Percentiles rank a stretch among this genome's conserved stretches.
Conservation (phyloP, 2,113 vertebrate species). For the Protobothrops mucrosquamatus region DNA sequence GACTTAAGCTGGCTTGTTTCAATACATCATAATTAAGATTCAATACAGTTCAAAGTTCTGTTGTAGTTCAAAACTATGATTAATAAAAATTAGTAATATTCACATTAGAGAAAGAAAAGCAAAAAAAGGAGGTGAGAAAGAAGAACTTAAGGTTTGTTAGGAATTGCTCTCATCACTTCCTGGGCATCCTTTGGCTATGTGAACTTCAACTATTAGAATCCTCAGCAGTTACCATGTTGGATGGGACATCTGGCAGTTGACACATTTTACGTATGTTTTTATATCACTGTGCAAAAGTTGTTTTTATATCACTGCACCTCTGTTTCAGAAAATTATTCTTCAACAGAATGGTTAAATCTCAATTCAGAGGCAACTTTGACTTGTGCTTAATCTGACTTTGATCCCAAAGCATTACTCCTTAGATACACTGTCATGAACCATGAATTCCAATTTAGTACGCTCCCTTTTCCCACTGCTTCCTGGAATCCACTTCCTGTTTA, state of each 20-base stretch:
- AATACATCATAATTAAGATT: background rate
- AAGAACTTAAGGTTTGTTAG: background rate
- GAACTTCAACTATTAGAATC: background rate
- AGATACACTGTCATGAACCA: constrained; percentile 51
- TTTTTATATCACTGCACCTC: background rate
- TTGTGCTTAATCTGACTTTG: constrained; percentile 68
- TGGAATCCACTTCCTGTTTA: constrained; percentile 76
- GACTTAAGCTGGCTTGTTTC: background rate
- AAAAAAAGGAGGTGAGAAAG: too few species aligned
- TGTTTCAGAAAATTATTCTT: background rate
- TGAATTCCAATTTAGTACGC: constrained; percentile 64
- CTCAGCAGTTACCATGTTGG: background rate
- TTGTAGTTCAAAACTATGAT: background rate
- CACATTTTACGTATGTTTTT: background rate
- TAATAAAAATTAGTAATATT: background rate
- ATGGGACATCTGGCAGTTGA: background rate
- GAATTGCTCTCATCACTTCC: background rate
- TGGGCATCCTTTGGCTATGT: background rate
- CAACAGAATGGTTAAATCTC: background rate
- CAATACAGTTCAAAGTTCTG: background rate
- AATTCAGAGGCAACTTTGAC: background rate
- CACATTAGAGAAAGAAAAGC: background rate
- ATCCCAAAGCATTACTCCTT: constrained; percentile 70
- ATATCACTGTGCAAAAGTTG: background rate
- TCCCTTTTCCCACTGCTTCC: constrained; percentile 26